Evolutionary conservation across 2,888 invertebrate species (phyloP).

Genomic region (Reticulitermes lucifugus): DNA sequence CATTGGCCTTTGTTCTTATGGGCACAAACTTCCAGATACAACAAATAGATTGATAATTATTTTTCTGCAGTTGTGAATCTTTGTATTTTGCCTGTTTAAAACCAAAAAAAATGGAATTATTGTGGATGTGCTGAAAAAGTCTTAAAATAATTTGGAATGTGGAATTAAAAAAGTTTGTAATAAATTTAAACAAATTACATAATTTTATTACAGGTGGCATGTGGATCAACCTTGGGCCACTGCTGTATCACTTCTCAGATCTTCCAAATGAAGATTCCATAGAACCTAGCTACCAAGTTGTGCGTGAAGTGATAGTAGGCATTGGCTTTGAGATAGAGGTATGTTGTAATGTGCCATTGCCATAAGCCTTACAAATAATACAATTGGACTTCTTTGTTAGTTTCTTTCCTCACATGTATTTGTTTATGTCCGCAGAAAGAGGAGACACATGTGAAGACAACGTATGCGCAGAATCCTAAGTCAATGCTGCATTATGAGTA

Average conservation of each 20-base stretch:
- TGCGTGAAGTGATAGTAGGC: slow-evolving; percentile 80
- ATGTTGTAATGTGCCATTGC: slow-evolving; percentile 36
- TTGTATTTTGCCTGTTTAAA: too few relatives aligned
- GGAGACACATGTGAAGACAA: slow-evolving; percentile 81
- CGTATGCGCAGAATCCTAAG: slow-evolving; percentile 91
- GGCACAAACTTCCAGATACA: not conserved
- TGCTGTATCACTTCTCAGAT: slow-evolving; percentile 90
- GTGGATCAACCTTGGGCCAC: slow-evolving; percentile 92
- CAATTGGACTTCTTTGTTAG: not conserved
- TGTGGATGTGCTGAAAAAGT: too few relatives aligned
- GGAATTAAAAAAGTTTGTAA: not conserved
- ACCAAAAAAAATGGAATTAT: too few relatives aligned
- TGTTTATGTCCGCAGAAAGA: slow-evolving; percentile 73
- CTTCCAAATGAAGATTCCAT: slow-evolving; percentile 89
- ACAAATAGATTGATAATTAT: too few relatives aligned
- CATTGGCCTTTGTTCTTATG: not conserved
- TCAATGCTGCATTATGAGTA: slow-evolving; percentile 96
- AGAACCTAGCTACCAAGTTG: slow-evolving; percentile 91
- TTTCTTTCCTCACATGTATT: slow-evolving; percentile 46
- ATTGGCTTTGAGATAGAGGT: slow-evolving; percentile 86
- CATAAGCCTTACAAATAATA: not conserved
- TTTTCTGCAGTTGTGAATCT: too few relatives aligned
- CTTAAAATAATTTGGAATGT: too few relatives aligned
- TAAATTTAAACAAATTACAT: not conserved
- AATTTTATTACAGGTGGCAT: slow-evolving; percentile 69